phyloP scores from a whole-genome alignment of 2,113 vertebrate species.

The Ceyx cyanopectus region DNA sequence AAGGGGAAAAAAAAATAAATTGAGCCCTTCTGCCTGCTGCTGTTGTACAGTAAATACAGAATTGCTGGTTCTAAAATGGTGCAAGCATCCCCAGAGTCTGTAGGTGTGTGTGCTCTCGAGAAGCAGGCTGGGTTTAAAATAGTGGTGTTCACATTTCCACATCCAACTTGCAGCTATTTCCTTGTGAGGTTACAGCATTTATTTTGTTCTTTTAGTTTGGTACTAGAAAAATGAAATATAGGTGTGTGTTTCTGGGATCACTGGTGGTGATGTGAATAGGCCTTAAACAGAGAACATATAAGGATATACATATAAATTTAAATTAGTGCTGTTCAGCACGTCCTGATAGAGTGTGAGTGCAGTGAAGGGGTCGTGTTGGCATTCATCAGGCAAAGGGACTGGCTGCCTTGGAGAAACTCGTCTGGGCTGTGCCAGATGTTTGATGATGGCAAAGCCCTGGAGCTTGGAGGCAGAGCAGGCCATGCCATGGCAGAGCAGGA shows the following conservation, averaged over 20 bases:
- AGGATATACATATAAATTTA: background rate
- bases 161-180: background rate
- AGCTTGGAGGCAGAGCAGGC: too few relatives aligned
- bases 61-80: background rate
- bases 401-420: background rate
- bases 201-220: background rate
- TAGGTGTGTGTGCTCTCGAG: background rate
- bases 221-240: background rate
- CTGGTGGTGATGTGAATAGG: background rate
- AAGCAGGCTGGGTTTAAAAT: background rate
- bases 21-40: background rate
- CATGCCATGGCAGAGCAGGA: too few relatives aligned
- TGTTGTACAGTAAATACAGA: background rate
- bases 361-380: background rate
- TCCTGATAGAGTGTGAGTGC: background rate
- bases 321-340: background rate
- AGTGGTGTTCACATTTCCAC: background rate
- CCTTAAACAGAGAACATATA: background rate
- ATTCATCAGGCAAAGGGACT: background rate
- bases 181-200: background rate
- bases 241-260: background rate
- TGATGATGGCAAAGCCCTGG: background rate
- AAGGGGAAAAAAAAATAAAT: background rate
- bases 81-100: rapidly evolving
- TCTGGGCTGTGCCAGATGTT: background rate